A percentile compares a stretch with the other conserved stretches of the same genome.
Conservation (phyloP, 2,113 vertebrate genomes). For the Capra hircus region DNA sequence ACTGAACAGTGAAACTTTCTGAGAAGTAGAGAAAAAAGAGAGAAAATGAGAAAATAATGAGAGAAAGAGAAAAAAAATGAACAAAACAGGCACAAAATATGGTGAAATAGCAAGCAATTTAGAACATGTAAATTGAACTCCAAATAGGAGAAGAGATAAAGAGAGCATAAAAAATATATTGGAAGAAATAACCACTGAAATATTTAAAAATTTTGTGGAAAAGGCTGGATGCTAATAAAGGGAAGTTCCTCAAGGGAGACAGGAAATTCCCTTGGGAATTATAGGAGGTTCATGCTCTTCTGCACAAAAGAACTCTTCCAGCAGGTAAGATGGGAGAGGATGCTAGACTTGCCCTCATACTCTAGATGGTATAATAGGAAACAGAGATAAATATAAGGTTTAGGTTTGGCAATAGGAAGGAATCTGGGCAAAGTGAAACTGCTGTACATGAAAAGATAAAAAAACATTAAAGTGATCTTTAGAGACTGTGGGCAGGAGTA, state of each 20-base stretch:
- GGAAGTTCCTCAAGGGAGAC: not conserved
- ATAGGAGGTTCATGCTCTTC: not conserved
- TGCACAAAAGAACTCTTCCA: not conserved
- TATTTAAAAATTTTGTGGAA: not conserved
- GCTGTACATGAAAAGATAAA: not conserved
- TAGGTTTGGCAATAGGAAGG: not conserved
- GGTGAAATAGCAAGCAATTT: not conserved
- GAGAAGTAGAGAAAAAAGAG: not conserved
- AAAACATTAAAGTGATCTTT: not conserved
- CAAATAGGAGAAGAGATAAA: not conserved
- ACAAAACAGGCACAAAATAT: not conserved
- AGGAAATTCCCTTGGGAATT: not conserved
- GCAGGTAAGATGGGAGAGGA: not conserved
- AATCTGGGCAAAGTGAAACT: not conserved
- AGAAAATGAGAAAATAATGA: not conserved
- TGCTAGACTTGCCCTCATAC: not conserved
- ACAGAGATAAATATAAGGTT: not conserved
- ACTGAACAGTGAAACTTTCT: not conserved
- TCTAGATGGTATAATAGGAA: not conserved
- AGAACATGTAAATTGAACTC: not conserved
- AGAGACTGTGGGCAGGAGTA: not conserved
- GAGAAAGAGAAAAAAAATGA: not conserved
- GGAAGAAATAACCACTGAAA: not conserved
- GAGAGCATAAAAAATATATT: not conserved
- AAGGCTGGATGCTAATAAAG: not conserved